Evolutionary conservation across 2,797 vertebrate genomes (phyloP).

Genomic region (Acanthornis magna): DNA sequence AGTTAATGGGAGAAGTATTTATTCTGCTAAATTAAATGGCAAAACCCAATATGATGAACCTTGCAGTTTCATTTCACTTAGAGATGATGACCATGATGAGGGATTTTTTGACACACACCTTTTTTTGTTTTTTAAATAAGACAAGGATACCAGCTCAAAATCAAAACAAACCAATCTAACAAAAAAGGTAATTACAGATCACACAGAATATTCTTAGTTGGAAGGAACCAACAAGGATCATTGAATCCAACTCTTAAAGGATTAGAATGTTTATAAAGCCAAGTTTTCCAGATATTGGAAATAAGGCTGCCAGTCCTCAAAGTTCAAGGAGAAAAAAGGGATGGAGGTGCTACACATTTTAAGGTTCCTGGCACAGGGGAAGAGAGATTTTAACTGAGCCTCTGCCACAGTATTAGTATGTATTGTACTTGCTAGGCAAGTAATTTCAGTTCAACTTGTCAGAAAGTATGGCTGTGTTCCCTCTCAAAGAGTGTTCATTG

Average conservation of each 20-base stretch:
- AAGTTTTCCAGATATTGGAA: not conserved
- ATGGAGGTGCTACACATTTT: not conserved
- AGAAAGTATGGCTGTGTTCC: not conserved
- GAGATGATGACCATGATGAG: not conserved
- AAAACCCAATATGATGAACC: not conserved
- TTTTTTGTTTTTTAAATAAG: not conserved
- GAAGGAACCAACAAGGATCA: not conserved
- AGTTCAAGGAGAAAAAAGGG: not conserved
- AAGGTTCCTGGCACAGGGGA: rapidly evolving
- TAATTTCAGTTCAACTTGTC: not conserved
- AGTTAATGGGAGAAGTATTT: not conserved
- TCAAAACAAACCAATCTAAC: not conserved
- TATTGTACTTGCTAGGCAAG: not conserved
- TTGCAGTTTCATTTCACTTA: not conserved
- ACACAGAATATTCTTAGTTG: not conserved
- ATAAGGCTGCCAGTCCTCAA: not conserved
- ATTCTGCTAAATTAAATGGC: not conserved
- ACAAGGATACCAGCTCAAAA: not conserved
- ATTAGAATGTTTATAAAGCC: not conserved
- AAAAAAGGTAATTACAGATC: not conserved
- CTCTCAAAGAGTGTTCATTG: not conserved
- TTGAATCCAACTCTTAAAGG: not conserved
- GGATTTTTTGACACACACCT: rapidly evolving
- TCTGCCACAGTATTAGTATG: not conserved
- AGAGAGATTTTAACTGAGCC: not conserved